Conservation (phyloP, 2,888 invertebrate genomes). For the Dysmachus trigonus region DNA sequence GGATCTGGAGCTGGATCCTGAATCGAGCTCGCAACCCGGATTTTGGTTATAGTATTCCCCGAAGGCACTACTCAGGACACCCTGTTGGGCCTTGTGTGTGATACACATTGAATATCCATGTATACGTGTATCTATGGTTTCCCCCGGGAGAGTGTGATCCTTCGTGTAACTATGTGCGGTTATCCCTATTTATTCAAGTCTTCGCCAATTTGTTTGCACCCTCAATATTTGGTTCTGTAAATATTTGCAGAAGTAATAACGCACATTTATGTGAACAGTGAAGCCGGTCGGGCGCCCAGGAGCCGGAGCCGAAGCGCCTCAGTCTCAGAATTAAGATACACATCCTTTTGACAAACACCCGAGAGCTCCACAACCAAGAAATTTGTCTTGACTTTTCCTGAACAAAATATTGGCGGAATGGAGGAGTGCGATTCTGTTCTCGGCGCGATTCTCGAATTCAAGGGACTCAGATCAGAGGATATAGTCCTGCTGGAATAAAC, state of each 20-base stretch:
- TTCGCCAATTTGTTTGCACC: constrained; percentile 36
- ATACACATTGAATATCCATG: no score
- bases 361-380: background rate
- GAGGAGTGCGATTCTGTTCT: background rate
- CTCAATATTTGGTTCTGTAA: constrained; percentile 32
- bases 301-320: no score
- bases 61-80: background rate
- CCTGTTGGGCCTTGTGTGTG: background rate
- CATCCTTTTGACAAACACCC: constrained; percentile 25
- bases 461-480: background rate
- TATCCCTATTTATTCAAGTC: constrained; percentile 35
- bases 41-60: background rate
- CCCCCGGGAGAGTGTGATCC: constrained; percentile 4
- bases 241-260: constrained; percentile 34
- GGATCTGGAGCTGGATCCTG: background rate
- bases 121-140: background rate
- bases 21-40: background rate
- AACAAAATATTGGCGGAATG: background rate
- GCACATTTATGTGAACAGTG: constrained; percentile 29
- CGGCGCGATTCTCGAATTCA: background rate
- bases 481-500: background rate
- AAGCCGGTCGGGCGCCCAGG: background rate
- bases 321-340: constrained; percentile 28
- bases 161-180: constrained; percentile 36
- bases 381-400: constrained; percentile 13